These are phyloP conservation scores for Pachydiplax longipennis DNA, from an alignment of 2,888 invertebrate species.

Conservation along the genomic window DNA sequence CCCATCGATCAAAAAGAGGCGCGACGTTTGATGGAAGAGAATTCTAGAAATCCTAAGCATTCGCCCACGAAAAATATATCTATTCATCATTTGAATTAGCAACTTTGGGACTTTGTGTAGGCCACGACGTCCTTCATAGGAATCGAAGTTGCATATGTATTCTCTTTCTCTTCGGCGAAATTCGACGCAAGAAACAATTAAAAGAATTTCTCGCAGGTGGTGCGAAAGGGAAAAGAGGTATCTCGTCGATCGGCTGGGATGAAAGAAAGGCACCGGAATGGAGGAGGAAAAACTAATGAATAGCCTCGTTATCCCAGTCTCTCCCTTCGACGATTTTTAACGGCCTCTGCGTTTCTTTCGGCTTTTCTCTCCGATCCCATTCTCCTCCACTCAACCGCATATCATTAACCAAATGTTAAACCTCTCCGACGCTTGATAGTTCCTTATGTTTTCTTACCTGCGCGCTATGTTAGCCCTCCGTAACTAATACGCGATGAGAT, in stretches of 20 bases:
- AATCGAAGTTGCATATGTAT: background rate
- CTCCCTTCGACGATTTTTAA: conserved; percentile 20
- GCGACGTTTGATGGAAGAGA: too few relatives aligned
- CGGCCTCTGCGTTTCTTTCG: background rate
- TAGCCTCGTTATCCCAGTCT: conserved; percentile 41
- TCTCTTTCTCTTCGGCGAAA: background rate
- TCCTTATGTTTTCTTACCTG: background rate
- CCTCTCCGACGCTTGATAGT: background rate
- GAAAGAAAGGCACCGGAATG: background rate
- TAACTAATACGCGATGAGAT: too few relatives aligned
- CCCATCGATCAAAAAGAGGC: too few relatives aligned
- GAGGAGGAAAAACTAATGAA: conserved; percentile 6
- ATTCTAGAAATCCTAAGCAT: background rate
- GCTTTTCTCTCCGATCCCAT: background rate
- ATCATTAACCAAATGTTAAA: background rate
- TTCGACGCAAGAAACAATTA: background rate
- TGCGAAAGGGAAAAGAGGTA: background rate
- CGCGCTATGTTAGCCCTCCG: too few relatives aligned
- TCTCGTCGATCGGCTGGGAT: conserved; percentile 12
- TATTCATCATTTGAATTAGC: too few relatives aligned
- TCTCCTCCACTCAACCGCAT: background rate
- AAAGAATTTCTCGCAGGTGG: background rate
- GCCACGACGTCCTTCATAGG: background rate
- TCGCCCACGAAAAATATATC: background rate
- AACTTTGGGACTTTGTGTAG: background rate